These are phyloP conservation scores for Pristionchus pacificus DNA, from an alignment of 1,140 invertebrate species.

Conservation along the genomic window DNA sequence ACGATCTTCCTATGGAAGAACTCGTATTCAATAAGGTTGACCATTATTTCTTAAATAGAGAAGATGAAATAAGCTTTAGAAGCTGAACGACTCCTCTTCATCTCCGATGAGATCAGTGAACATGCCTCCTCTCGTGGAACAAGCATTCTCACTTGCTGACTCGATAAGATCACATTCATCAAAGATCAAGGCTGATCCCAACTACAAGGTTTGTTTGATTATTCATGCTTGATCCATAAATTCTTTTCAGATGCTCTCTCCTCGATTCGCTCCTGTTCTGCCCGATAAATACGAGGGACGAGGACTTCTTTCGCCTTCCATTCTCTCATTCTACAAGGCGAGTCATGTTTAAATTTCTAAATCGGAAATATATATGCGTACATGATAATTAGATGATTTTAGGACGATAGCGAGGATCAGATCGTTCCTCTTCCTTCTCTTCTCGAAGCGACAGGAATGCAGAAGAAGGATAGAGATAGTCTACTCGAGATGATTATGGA, in stretches of 20 bases:
- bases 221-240: constrained; percentile 16
- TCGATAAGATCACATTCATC: background rate
- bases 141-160: constrained; percentile 10
- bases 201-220: constrained; percentile 13
- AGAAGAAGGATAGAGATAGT: constrained; percentile 39
- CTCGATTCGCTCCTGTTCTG: constrained; percentile 55
- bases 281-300: constrained; percentile 45
- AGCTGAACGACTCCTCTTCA: too few species aligned
- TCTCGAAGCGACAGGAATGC: constrained; percentile 43
- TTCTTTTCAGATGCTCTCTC: constrained; percentile 28
- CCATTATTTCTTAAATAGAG: too few species aligned
- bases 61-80: too few species aligned
- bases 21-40: constrained; percentile 42
- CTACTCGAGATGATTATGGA: constrained; percentile 51
- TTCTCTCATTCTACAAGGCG: constrained; percentile 53
- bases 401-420: constrained; percentile 35
- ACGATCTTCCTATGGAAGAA: constrained; percentile 48
- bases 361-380: too few species aligned
- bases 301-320: constrained; percentile 47
- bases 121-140: background rate
- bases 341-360: too few species aligned
- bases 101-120: too few species aligned
- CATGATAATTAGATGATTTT: too few species aligned
- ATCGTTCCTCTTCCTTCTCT: constrained; percentile 50
- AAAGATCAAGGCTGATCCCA: background rate